phyloP scores from a whole-genome alignment of 2,113 vertebrate species.

The Carassius gibelio region DNA sequence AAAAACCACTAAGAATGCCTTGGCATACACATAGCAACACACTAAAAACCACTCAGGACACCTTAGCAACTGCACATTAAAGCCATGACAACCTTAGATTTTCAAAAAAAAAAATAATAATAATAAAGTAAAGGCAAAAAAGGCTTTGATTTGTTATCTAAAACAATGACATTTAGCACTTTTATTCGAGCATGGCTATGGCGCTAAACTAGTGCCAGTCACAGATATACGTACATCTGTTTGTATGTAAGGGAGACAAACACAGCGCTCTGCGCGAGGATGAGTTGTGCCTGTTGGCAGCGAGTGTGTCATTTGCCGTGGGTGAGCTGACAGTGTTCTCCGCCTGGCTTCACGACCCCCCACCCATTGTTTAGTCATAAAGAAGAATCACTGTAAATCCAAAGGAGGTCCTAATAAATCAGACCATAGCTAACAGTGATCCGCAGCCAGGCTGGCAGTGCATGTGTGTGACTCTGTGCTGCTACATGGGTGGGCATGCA shows the following conservation, averaged over 20 bases:
- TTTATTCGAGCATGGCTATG: too few species aligned
- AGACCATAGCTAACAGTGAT: slow-evolving; percentile 56
- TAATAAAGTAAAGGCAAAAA: too few species aligned
- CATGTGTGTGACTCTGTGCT: background rate
- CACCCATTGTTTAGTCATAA: slow-evolving; percentile 63
- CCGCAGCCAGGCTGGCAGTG: slow-evolving; percentile 65
- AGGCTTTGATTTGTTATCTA: too few species aligned
- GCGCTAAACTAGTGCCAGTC: background rate
- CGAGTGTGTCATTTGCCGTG: slow-evolving; percentile 50
- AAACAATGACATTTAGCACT: too few species aligned
- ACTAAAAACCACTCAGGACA: too few species aligned
- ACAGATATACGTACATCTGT: slow-evolving; percentile 25
- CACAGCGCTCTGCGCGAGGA: background rate
- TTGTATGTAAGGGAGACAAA: slow-evolving; percentile 34
- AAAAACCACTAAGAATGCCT: too few species aligned
- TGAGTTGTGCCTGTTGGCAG: slow-evolving; percentile 40
- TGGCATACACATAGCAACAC: too few species aligned
- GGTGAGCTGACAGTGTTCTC: slow-evolving; percentile 56
- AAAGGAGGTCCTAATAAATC: slow-evolving; percentile 65
- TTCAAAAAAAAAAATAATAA: too few species aligned
- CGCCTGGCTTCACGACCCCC: slow-evolving; percentile 59
- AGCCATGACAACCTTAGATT: too few species aligned
- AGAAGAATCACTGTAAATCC: slow-evolving; percentile 63
- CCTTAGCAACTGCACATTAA: too few species aligned
- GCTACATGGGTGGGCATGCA: slow-evolving; percentile 77